Evolutionary conservation across 2,888 invertebrate species (phyloP), one percentile per base, ranked within the genome.

Genomic region (Patella pellucida): DNA sequence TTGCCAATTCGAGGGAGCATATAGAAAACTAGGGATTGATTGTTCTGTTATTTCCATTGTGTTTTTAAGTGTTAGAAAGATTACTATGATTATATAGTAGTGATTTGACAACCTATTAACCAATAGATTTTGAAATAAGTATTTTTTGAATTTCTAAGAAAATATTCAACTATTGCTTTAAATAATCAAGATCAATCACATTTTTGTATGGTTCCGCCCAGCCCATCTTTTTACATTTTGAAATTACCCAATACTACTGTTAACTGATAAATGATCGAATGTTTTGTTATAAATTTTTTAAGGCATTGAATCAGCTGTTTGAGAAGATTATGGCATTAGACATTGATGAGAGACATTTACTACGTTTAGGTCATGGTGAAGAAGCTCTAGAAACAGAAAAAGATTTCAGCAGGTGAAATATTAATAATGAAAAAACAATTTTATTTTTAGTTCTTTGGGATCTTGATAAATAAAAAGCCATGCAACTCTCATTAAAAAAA

Each of bases 301-400:
- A 91, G 92, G 99, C 99, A 0, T 93, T 99, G 71, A 99, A 99
- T 93, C 99, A 99, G 92, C 93, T 99, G 78, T 99, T 99, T 92
- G 99, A 99, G 91, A 99, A 99, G 92, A 99, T 99, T 83, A 99
- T 98, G 91, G 96, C 96, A 2, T 92, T 99, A 78, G 99, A 99
- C 90, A 97, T 99, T 54, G 99, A 99, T 87, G 99, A 99, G 90
- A 92, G 99, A 0, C 99, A 99, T 93, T 92, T 99, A 80, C 91
- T 99, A 76, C 98, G 99, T 95, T 93, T 99, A 76, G 99, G 99
- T 86, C 99, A 99, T 86, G 99, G 99, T 16, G 99, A 99, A 90
- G 99, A 99, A 90, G 96, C 97, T 0, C 92, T 99, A 73, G 99
- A 99, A 91, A 99, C 99, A 0, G 99, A 99, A 89, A 99, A 99